A percentile compares a stretch with the other conserved stretches of the same genome.
Evolutionary conservation across 2,113 vertebrate genomes (phyloP).

Genomic region (Macquaria australasica): DNA sequence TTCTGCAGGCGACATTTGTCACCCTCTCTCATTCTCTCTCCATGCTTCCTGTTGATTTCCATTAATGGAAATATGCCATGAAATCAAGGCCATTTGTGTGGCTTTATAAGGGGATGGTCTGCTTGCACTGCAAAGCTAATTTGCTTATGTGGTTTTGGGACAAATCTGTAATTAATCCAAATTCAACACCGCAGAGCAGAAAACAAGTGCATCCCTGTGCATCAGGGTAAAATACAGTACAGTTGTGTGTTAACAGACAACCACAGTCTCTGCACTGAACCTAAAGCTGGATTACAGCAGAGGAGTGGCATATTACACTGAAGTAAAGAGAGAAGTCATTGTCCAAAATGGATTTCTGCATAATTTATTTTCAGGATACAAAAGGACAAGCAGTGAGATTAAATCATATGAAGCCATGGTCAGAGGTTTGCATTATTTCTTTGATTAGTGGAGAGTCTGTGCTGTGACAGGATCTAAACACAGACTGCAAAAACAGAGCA

Average conservation of each 20-base stretch:
- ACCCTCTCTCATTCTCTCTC: background rate
- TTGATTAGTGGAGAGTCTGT: no score
- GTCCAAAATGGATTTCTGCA: no score
- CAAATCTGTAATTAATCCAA: background rate
- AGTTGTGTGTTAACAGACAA: background rate
- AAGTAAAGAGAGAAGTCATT: no score
- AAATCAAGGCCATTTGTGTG: background rate
- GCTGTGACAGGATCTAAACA: background rate
- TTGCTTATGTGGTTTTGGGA: background rate
- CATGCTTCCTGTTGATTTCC: background rate
- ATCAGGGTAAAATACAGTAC: background rate
- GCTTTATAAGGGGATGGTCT: background rate
- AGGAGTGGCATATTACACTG: no score
- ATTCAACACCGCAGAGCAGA: background rate
- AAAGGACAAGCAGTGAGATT: no score
- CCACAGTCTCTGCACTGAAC: background rate
- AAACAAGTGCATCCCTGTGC: background rate
- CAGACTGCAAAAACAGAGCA: background rate
- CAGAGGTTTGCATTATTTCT: no score
- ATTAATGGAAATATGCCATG: background rate
- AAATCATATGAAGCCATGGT: no score
- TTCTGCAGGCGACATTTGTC: background rate
- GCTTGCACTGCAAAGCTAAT: background rate
- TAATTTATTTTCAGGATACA: no score
- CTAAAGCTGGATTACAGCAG: background rate